Evolutionary conservation across 2,113 vertebrate genomes (phyloP).

Genomic region (Sminthopsis crassicaudata): DNA sequence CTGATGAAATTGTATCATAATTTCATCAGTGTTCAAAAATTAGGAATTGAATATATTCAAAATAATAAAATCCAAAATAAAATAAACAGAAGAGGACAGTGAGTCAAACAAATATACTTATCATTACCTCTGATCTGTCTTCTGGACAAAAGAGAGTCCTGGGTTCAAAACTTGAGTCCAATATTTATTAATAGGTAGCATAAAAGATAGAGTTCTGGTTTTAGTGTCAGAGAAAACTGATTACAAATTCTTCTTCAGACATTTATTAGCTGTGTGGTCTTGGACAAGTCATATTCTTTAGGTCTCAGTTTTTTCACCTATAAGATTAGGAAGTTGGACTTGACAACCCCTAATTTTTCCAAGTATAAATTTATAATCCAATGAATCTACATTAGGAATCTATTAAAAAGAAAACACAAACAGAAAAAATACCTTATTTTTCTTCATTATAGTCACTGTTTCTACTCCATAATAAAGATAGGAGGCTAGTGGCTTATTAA

Average conservation of each 20-base stretch:
- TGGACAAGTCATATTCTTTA: neutral
- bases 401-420: neutral
- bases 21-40: neutral
- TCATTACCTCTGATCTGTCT: neutral
- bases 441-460: neutral
- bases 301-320: neutral
- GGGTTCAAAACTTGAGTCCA: neutral
- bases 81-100: neutral
- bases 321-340: neutral
- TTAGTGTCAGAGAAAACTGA: neutral
- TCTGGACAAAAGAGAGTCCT: neutral
- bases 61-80: neutral
- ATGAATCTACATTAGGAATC: neutral
- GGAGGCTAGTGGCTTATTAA: neutral
- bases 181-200: neutral
- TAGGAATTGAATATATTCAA: neutral
- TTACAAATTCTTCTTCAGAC: neutral
- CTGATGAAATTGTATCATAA: neutral
- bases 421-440: neutral
- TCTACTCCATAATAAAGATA: accelerated
- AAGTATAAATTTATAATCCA: neutral
- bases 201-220: neutral
- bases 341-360: neutral
- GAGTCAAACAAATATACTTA: neutral
- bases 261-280: neutral